Evolutionary conservation across 1,140 invertebrate genomes (phyloP), one percentile per base, ranked within the genome.

Genomic region (Drosophila lini): DNA sequence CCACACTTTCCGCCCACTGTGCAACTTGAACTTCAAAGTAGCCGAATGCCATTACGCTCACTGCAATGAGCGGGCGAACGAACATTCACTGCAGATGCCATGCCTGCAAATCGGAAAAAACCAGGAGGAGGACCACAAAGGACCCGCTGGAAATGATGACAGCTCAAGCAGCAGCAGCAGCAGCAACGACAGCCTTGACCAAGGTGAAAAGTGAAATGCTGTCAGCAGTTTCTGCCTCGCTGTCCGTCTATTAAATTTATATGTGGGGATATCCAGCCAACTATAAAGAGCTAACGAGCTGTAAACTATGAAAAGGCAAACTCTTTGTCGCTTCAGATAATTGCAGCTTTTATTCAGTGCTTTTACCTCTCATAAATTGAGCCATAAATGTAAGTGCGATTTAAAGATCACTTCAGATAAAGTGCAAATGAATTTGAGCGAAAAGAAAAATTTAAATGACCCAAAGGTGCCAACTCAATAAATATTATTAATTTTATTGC

Each of bases 161-260:
- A 71, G 68, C 68, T 59, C 65, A 40, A n/a, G n/a, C n/a, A 59
- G 53, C 58, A 52, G 48, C 1, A 19, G 45, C 25, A 31, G 48
- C n/a, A n/a, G 42, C 38, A 58, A 36, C 56, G 74, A 57, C 73
- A 88, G 80, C 82, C 82, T 86, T 86, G 82, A 88, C 82, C 82
- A 57, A 76, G 76, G 80, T 86, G 84, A 83, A 86, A 86, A 86
- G 80, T 86, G 83, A 88, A 86, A 86, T 78, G 83, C 80, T 88
- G 84, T 80, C 83, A 85, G 32, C 67, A 52, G 58, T 76, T 76
- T 74, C 38, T 86, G 68, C 50, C 65, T 58, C 53, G 48, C 34
- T 75, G 73, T 59, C 62, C 71, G 42, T 75, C 55, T 63, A 63
- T 67, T 48, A 74, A 63, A 40, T 74, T 60, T 63, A 65, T 65